Conservation (phyloP, 2,113 vertebrate species). For the Rhinichthys klamathensis region DNA sequence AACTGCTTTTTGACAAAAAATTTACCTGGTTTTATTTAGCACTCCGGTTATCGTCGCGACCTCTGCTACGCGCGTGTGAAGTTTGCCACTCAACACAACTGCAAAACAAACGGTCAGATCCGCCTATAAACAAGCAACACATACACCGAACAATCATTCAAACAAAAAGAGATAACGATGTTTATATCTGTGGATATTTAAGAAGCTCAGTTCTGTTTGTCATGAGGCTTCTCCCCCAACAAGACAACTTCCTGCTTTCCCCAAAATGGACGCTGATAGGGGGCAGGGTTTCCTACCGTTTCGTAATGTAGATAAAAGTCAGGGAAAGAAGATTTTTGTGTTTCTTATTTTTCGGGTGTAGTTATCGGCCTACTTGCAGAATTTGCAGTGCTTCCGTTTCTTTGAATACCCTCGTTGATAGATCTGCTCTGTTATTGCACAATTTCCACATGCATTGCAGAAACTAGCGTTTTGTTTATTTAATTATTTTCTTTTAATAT, state of each 20-base stretch:
- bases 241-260: conserved; percentile 41
- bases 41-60: conserved; percentile 5
- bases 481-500: no score
- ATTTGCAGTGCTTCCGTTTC: background rate
- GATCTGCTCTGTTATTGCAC: background rate
- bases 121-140: background rate
- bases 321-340: background rate
- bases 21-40: conserved; percentile 29
- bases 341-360: background rate
- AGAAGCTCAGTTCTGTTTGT: conserved; percentile 19
- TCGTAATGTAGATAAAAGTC: background rate
- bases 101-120: background rate
- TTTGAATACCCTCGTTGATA: background rate
- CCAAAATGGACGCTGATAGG: conserved; percentile 39
- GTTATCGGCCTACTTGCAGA: background rate
- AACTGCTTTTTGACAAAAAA: background rate
- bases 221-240: background rate
- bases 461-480: background rate
- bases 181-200: background rate
- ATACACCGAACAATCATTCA: background rate
- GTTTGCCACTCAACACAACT: background rate
- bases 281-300: conserved; percentile 15
- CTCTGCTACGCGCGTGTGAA: conserved; percentile 11
- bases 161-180: background rate
- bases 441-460: background rate